Percentiles rank a stretch among this genome's conserved stretches.
Evolutionary conservation across 2,888 invertebrate species (phyloP).

Genomic region (Rapana venosa): DNA sequence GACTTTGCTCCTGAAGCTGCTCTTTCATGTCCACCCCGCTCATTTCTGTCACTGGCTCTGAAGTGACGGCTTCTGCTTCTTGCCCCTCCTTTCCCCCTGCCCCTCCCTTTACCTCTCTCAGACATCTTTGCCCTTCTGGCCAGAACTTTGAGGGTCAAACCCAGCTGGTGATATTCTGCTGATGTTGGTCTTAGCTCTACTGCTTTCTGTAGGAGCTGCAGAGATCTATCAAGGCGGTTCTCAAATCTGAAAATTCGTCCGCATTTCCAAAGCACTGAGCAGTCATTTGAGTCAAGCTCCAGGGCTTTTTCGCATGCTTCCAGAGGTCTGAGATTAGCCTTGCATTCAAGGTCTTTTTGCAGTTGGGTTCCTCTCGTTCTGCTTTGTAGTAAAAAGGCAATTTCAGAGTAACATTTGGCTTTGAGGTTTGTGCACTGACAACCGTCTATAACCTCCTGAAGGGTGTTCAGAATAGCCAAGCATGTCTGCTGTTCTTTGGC

Average conservation of each 20-base stretch:
- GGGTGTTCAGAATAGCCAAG: not conserved
- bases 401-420: slow-evolving; percentile 36
- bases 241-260: slow-evolving; percentile 23
- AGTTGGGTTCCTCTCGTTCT: not conserved
- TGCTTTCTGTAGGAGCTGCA: not conserved
- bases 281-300: not conserved
- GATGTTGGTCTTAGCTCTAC: not conserved
- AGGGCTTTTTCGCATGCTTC: slow-evolving; percentile 31
- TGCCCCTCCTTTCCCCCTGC: not conserved
- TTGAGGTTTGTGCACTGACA: not conserved
- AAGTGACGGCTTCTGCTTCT: not conserved
- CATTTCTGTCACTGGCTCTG: not conserved
- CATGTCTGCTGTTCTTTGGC: not conserved
- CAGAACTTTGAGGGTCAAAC: slow-evolving; percentile 4
- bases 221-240: not conserved
- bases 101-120: not conserved
- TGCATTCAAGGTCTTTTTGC: not conserved
- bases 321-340: not conserved
- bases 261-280: slow-evolving; percentile 33
- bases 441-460: slow-evolving; percentile 9
- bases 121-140: not conserved
- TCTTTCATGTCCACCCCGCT: not conserved
- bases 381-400: not conserved
- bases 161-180: slow-evolving; percentile 25
- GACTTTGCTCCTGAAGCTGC: not conserved